phyloP scores from a whole-genome alignment of 2,888 invertebrate genomes.

The Epirrhoe alternata region DNA sequence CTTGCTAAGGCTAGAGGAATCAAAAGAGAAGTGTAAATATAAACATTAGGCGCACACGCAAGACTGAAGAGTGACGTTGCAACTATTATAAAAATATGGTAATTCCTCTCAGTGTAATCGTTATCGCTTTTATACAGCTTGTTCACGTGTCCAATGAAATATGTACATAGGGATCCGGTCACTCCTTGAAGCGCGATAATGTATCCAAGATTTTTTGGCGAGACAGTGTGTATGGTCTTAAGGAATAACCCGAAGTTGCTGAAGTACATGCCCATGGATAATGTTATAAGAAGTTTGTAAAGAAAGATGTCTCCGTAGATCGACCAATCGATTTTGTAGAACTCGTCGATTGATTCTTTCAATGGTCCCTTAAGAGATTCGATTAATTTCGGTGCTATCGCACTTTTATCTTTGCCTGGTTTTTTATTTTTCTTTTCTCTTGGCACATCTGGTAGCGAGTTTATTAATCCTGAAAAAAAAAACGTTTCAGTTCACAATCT shows the following conservation, averaged over 20 bases:
- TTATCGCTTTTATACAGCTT: slow-evolving; percentile 69
- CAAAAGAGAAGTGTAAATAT: slow-evolving; percentile 66
- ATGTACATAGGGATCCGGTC: slow-evolving; percentile 72
- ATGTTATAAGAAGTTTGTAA: slow-evolving; percentile 77
- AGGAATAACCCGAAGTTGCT: slow-evolving; percentile 77
- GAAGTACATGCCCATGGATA: slow-evolving; percentile 77
- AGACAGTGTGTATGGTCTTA: slow-evolving; percentile 71
- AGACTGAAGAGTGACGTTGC: slow-evolving; percentile 71
- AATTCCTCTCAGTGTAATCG: slow-evolving; percentile 66
- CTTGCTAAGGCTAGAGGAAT: slow-evolving; percentile 77
- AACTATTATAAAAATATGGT: slow-evolving; percentile 74
- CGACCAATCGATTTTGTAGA: slow-evolving; percentile 78
- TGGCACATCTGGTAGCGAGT: slow-evolving; percentile 47
- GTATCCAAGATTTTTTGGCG: slow-evolving; percentile 81
- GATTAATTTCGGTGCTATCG: slow-evolving; percentile 46
- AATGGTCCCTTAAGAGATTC: slow-evolving; percentile 48
- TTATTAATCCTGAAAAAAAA: slow-evolving; percentile 58
- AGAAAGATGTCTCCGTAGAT: slow-evolving; percentile 80
- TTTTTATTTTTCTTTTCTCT: slow-evolving; percentile 42
- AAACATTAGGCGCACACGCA: slow-evolving; percentile 64
- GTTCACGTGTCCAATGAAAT: slow-evolving; percentile 71
- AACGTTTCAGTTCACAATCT: too few relatives aligned
- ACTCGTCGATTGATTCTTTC: slow-evolving; percentile 67
- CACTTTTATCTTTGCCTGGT: slow-evolving; percentile 20
- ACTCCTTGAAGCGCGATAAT: slow-evolving; percentile 81